Percentiles rank a stretch among this genome's conserved stretches.
phyloP scores from a whole-genome alignment of 1,140 invertebrate genomes.

The Diploscapter pachys region DNA sequence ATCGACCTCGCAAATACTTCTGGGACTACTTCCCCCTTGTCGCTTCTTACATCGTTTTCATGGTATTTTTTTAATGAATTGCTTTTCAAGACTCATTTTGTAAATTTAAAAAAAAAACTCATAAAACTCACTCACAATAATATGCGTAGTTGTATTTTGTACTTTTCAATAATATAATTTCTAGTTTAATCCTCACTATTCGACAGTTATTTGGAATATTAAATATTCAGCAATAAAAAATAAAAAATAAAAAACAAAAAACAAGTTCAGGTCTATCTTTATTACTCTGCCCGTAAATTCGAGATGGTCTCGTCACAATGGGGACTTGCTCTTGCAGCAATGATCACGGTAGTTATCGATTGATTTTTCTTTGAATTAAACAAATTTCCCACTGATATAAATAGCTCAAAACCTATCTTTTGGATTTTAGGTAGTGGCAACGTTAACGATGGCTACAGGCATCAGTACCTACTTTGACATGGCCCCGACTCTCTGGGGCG shows the following conservation, averaged over 20 bases:
- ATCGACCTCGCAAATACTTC: slow-evolving; percentile 46
- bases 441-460: background rate
- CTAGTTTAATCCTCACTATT: background rate
- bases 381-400: background rate
- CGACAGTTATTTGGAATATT: background rate
- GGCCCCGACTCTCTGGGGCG: slow-evolving; percentile 64
- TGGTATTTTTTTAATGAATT: slow-evolving; percentile 14
- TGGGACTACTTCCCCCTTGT: slow-evolving; percentile 49
- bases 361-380: background rate
- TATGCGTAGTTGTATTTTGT: no score
- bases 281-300: slow-evolving; percentile 65
- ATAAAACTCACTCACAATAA: no score
- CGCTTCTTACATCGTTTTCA: slow-evolving; percentile 45
- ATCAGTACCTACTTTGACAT: slow-evolving; percentile 83
- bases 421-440: no score
- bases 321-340: slow-evolving; percentile 81
- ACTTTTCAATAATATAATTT: no score
- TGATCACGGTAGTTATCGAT: no score
- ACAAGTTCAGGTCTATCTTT: slow-evolving; percentile 44
- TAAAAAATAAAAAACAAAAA: no score
- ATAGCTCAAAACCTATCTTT: background rate
- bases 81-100: no score
- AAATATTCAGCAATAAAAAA: slow-evolving; percentile 3
- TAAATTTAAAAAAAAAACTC: no score
- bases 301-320: slow-evolving; percentile 87